Evolutionary conservation across 2,888 invertebrate species (phyloP).

Genomic region (Chrysolina oricalcia): DNA sequence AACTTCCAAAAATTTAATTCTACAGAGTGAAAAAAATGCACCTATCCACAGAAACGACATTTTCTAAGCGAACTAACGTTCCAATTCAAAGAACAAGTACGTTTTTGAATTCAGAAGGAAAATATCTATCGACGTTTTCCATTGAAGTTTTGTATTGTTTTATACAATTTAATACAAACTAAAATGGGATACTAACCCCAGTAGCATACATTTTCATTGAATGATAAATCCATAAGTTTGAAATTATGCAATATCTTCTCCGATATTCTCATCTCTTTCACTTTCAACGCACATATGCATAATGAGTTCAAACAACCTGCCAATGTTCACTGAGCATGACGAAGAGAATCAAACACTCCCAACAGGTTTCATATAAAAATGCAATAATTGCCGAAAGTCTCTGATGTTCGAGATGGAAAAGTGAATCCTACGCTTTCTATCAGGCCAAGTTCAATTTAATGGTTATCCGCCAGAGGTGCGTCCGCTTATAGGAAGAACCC

Average conservation of each 20-base stretch:
- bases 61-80: too few species aligned
- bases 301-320: slow-evolving; percentile 13
- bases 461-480: slow-evolving; percentile 48
- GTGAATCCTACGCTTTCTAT: slow-evolving; percentile 59
- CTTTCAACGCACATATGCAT: slow-evolving; percentile 18
- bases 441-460: slow-evolving; percentile 55
- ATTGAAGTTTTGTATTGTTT: too few species aligned
- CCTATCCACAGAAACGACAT: too few species aligned
- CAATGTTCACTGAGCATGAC: slow-evolving; percentile 20
- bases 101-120: too few species aligned
- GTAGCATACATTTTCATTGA: too few species aligned
- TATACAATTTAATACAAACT: too few species aligned
- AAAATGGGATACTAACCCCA: too few species aligned
- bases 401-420: slow-evolving; percentile 46
- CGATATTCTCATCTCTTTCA: background rate
- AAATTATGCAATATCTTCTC: background rate
- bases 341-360: slow-evolving; percentile 5
- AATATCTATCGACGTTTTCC: too few species aligned
- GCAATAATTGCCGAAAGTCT: slow-evolving; percentile 41
- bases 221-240: background rate
- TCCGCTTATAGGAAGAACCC: background rate
- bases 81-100: too few species aligned
- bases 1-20: too few species aligned
- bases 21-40: too few species aligned
- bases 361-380: slow-evolving; percentile 27